Evolutionary conservation across 2,888 invertebrate genomes (phyloP).

Genomic region (Habrosyne pyritoides): DNA sequence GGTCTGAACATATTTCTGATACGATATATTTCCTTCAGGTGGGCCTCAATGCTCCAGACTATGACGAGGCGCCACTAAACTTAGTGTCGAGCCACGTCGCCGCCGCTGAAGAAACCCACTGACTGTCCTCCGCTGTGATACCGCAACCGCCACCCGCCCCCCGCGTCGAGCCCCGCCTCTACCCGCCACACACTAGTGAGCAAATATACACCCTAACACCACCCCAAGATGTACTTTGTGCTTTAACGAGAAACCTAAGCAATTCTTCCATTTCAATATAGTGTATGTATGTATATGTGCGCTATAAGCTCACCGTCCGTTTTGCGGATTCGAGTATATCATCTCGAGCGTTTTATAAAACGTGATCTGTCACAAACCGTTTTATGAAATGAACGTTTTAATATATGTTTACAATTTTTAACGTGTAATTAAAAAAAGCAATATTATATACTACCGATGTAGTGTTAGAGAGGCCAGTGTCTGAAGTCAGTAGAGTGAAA

Average conservation of each 20-base stretch:
- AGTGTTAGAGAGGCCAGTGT: constrained; percentile 75
- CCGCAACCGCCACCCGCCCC: constrained; percentile 21
- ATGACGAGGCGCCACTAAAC: constrained; percentile 87
- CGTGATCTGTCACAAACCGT: constrained; percentile 18
- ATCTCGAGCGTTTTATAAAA: constrained; percentile 36
- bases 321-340: constrained; percentile 26
- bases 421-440: constrained; percentile 36
- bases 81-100: constrained; percentile 88
- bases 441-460: constrained; percentile 41
- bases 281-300: constrained; percentile 18
- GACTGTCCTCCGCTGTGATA: constrained; percentile 55
- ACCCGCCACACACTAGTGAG: constrained; percentile 15
- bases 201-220: constrained; percentile 11
- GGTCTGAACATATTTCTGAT: not conserved
- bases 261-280: not conserved
- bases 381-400: constrained; percentile 36
- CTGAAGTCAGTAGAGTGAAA: constrained; percentile 52
- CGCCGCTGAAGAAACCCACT: constrained; percentile 85
- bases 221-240: constrained; percentile 19
- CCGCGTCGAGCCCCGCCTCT: constrained; percentile 11
- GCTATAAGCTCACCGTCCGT: constrained; percentile 24
- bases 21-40: constrained; percentile 46
- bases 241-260: not conserved
- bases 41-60: constrained; percentile 69
- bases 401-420: constrained; percentile 15